Percentiles rank a stretch among this genome's conserved stretches.
Conservation (phyloP, 1,140 invertebrate genomes). For the Plectus sambesii region DNA sequence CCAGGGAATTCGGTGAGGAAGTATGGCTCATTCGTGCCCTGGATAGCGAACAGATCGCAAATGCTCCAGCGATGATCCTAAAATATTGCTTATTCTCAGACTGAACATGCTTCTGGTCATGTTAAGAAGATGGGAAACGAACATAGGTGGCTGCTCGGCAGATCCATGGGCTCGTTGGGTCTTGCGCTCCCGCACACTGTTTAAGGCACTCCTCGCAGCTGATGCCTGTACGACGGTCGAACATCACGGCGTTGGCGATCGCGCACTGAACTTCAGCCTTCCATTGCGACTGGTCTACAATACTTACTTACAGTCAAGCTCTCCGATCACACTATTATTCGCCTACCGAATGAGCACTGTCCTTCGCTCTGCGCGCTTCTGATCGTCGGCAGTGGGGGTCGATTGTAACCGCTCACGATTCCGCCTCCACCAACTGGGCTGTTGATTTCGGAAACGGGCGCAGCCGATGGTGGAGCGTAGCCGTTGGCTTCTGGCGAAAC, state of each 20-base stretch:
- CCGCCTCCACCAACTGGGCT: no score
- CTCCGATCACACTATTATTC: constrained; percentile 1
- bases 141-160: constrained; percentile 36
- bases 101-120: no score
- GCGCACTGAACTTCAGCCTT: constrained; percentile 27
- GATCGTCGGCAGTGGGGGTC: no score
- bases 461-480: no score
- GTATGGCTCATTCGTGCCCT: constrained; percentile 28
- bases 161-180: constrained; percentile 25
- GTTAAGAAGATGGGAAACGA: no score
- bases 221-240: constrained; percentile 29
- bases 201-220: constrained; percentile 29
- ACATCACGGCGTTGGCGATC: constrained; percentile 32
- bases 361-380: no score
- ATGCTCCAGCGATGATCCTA: constrained; percentile 33
- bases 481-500: constrained; percentile 25
- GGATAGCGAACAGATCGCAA: constrained; percentile 35
- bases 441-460: no score
- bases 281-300: constrained; percentile 18
- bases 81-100: no score
- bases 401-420: no score
- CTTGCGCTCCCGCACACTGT: constrained; percentile 18
- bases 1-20: constrained; percentile 30
- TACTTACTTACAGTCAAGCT: constrained; percentile 1
- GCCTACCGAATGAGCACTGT: constrained; percentile 28